Evolutionary conservation across 2,888 invertebrate species (phyloP).

Genomic region (Tenthredo distinguenda): DNA sequence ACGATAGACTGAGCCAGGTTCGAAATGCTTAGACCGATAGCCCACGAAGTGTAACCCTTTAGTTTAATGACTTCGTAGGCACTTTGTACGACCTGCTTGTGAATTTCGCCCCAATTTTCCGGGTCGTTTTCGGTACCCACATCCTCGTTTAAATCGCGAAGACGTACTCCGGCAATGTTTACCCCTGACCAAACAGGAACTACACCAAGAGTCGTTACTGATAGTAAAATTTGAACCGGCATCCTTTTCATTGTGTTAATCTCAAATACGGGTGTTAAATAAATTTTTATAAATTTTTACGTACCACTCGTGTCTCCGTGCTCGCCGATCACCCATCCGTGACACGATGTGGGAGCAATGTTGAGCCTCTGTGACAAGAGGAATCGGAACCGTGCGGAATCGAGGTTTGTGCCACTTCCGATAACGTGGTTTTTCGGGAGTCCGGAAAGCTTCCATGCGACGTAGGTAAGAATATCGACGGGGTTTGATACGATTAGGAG

Average conservation of each 20-base stretch:
- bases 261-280: too few relatives aligned
- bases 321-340: constrained; percentile 97
- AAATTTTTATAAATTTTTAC: background rate
- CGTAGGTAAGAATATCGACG: constrained; percentile 95
- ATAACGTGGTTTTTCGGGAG: constrained; percentile 92
- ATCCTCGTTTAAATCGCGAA: constrained; percentile 88
- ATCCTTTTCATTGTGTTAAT: too few relatives aligned
- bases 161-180: constrained; percentile 92
- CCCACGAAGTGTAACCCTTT: constrained; percentile 96
- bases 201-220: constrained; percentile 70
- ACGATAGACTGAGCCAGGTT: constrained; percentile 86
- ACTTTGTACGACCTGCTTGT: constrained; percentile 90
- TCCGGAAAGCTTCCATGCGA: constrained; percentile 96
- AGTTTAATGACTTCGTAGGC: constrained; percentile 93
- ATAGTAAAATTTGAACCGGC: background rate
- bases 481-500: constrained; percentile 95
- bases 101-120: constrained; percentile 89
- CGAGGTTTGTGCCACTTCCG: constrained; percentile 96
- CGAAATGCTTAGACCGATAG: constrained; percentile 90
- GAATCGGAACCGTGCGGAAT: constrained; percentile 95
- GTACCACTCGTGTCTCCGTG: constrained; percentile 94
- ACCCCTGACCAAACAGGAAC: constrained; percentile 97
- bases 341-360: constrained; percentile 91
- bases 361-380: constrained; percentile 90
- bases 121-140: constrained; percentile 87